These are phyloP conservation scores for Physeter macrocephalus DNA, from an alignment of 2,113 vertebrate species.

Conservation along the genomic window DNA sequence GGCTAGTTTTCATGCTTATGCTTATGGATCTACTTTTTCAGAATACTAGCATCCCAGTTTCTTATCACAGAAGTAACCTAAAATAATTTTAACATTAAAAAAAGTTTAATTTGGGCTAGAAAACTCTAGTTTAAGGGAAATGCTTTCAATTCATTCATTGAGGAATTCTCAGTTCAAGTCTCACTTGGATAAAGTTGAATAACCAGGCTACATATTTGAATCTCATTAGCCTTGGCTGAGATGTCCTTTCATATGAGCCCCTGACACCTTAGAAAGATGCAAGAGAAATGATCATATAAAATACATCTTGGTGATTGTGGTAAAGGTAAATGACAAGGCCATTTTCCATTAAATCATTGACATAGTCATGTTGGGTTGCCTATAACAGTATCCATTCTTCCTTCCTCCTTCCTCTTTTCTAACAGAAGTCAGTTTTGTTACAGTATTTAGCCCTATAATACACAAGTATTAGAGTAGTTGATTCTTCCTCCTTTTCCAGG, in stretches of 20 bases:
- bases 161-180: slow-evolving; percentile 6
- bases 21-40: not conserved
- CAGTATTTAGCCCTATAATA: not conserved
- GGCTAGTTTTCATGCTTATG: not conserved
- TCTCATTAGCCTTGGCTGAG: not conserved
- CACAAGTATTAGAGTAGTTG: not conserved
- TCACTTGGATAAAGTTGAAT: not conserved
- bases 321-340: not conserved
- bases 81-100: not conserved
- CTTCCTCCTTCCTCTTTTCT: not conserved
- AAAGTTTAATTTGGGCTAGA: not conserved
- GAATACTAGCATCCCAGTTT: not conserved
- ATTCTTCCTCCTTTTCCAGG: not conserved
- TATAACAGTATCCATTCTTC: not conserved
- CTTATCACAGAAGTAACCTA: not conserved
- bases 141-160: not conserved
- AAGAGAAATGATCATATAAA: not conserved
- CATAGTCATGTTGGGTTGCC: not conserved
- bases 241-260: not conserved
- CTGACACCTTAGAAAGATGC: not conserved
- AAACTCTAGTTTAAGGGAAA: not conserved
- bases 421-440: not conserved
- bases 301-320: not conserved
- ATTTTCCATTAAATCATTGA: not conserved
- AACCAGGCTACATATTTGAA: not conserved